Conservation (phyloP, 2,888 invertebrate species). For the Meliscaeva auricollis region DNA sequence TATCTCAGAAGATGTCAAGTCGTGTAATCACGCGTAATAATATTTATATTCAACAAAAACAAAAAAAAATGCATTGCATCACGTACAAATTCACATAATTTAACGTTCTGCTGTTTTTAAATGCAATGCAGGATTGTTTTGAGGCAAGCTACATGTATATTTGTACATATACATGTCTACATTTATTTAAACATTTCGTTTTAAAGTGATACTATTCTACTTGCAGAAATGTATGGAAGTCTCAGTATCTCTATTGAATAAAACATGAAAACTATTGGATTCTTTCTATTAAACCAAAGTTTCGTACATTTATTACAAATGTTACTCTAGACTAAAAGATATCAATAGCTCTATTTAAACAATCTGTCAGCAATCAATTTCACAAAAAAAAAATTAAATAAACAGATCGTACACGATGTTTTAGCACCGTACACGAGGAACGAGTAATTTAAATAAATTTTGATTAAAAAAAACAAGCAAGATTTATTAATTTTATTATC, state of each 20-base stretch:
- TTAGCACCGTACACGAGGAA: background rate
- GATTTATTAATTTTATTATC: too few relatives aligned
- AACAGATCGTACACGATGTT: background rate
- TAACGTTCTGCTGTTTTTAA: background rate
- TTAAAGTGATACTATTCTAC: too few relatives aligned
- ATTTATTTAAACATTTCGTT: too few relatives aligned
- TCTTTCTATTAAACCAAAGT: background rate
- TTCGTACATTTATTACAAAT: too few relatives aligned
- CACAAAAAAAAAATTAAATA: background rate
- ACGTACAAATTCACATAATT: constrained; percentile 6
- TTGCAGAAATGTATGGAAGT: too few relatives aligned
- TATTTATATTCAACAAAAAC: background rate
- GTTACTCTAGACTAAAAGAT: too few relatives aligned
- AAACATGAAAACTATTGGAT: constrained; percentile 3
- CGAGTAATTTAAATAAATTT: background rate
- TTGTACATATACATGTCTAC: too few relatives aligned
- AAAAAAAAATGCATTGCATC: constrained; percentile 9
- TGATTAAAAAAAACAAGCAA: too few relatives aligned
- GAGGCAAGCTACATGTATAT: background rate
- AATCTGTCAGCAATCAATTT: background rate
- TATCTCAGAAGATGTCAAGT: constrained; percentile 9
- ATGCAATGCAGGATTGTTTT: constrained; percentile 17
- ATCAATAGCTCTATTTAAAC: background rate
- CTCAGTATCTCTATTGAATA: background rate
- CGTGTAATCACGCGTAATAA: background rate